Evolutionary conservation across 2,113 vertebrate species (phyloP), one percentile per base, ranked within the genome.

Genomic region (Poeciliopsis retropinna): DNA sequence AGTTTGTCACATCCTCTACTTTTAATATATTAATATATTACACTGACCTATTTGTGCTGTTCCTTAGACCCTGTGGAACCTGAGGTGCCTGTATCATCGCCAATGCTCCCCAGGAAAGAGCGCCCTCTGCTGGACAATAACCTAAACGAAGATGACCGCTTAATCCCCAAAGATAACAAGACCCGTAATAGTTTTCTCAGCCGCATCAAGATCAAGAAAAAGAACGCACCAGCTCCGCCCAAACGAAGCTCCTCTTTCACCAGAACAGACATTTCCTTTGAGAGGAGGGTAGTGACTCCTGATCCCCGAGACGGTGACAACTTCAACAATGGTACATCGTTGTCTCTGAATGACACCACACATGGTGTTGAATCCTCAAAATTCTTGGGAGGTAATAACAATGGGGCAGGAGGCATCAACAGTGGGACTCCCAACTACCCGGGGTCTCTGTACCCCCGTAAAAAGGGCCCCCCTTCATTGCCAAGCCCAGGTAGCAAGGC

Each of bases 121-220:
- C 95, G 95, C 27, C 89, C 90, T 6, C 73, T 92, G 28, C 84
- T 93, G 19, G 97, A 98, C 10, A 86, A 93, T 69, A 86, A 90
- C 76, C 81, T 97, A 34, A 96, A 95, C 0, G 98, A 99, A 76
- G 98, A 99, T 0, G 97, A 98, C n/a, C 96, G 96, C 7, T 90
- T 98, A 67, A 91, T 97, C 32, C 94, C 95, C 0, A 98, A 96
- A 82, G 97, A 97, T 94, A 99, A 97, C 91, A 98, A 96, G 62
- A 91, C 91, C 0, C 96, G 97, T 88, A 97, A 96, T 80, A 87
- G 97, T 63, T 96, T 99, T 78, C 96, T 96, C 0, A 96, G 95
- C 78, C 95, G 97, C 75, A 99, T 98, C 85, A 99, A 98, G 94
- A 98, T 97, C 90, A 99, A 99, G 95, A 99, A 97, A 84, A 99